phyloP scores from a whole-genome alignment of 2,888 invertebrate species.

The Helobdella robusta region DNA sequence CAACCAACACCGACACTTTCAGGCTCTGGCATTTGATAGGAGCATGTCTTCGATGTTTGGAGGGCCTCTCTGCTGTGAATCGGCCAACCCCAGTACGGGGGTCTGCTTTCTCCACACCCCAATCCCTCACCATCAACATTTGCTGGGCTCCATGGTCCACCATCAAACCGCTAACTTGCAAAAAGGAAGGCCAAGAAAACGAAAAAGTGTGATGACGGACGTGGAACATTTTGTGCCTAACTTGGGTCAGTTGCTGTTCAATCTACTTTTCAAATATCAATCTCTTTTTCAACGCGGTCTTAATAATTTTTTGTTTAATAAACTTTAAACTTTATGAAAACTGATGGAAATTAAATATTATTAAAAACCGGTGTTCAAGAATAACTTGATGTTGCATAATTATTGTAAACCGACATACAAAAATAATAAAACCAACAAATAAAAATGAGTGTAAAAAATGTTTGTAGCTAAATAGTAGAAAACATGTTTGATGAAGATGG shows the following conservation, averaged over 20 bases:
- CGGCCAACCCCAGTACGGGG: constrained; percentile 4
- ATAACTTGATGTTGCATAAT: too few species aligned
- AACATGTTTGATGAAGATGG: too few species aligned
- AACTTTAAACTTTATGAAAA: too few species aligned
- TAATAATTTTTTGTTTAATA: too few species aligned
- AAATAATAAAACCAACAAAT: too few species aligned
- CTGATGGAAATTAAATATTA: too few species aligned
- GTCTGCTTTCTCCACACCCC: constrained; percentile 19
- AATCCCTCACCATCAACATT: not conserved
- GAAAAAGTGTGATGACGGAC: constrained; percentile 25
- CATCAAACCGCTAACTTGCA: constrained; percentile 21
- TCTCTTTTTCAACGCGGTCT: too few species aligned
- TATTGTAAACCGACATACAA: too few species aligned
- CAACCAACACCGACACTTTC: not conserved
- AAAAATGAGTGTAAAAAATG: too few species aligned
- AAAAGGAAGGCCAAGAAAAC: constrained; percentile 32
- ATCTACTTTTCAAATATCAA: too few species aligned
- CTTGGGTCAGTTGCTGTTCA: constrained; percentile 20
- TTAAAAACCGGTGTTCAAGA: too few species aligned
- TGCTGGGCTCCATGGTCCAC: constrained; percentile 1
- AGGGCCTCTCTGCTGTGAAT: constrained; percentile 5
- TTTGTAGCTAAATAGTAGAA: too few species aligned
- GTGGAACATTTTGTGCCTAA: constrained; percentile 25
- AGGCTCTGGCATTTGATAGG: not conserved
- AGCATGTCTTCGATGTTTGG: not conserved